Conservation (phyloP, 2,888 invertebrate species). For the Hemaris fuciformis region DNA sequence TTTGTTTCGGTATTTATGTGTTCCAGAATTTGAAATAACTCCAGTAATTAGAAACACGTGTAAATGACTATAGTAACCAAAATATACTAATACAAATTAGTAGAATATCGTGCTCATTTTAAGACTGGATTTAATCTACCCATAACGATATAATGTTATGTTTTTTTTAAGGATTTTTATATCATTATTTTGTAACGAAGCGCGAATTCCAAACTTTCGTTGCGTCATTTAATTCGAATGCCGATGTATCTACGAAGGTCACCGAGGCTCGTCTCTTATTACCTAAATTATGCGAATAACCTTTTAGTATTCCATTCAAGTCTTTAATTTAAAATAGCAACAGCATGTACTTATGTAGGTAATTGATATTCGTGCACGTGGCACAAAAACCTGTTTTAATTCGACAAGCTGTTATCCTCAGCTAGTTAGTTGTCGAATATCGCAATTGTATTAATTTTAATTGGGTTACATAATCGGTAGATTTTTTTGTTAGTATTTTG, state of each 20-base stretch:
- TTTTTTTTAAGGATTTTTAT: not conserved
- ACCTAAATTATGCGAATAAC: not conserved
- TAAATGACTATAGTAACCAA: not conserved
- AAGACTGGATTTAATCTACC: not conserved
- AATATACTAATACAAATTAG: not conserved
- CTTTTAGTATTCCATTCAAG: not conserved
- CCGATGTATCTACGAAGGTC: not conserved
- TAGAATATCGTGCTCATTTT: not conserved
- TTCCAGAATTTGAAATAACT: not conserved
- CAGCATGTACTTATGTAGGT: not conserved
- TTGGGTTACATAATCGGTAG: not conserved
- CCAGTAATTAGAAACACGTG: not conserved
- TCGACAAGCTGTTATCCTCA: constrained; percentile 1
- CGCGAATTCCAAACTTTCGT: not conserved
- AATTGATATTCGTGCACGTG: constrained; percentile 6
- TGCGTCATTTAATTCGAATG: not conserved
- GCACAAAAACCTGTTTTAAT: not conserved
- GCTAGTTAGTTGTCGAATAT: not conserved
- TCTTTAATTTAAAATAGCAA: not conserved
- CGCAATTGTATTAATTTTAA: not conserved
- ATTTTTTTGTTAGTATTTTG: not conserved
- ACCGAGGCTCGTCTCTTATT: not conserved
- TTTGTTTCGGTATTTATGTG: not conserved
- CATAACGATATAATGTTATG: not conserved
- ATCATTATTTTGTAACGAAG: not conserved